A percentile compares a stretch with the other conserved stretches of the same genome.
These are phyloP conservation scores for Platycercus adscitus DNA, from an alignment of 2,113 vertebrate genomes.

Conservation along the genomic window DNA sequence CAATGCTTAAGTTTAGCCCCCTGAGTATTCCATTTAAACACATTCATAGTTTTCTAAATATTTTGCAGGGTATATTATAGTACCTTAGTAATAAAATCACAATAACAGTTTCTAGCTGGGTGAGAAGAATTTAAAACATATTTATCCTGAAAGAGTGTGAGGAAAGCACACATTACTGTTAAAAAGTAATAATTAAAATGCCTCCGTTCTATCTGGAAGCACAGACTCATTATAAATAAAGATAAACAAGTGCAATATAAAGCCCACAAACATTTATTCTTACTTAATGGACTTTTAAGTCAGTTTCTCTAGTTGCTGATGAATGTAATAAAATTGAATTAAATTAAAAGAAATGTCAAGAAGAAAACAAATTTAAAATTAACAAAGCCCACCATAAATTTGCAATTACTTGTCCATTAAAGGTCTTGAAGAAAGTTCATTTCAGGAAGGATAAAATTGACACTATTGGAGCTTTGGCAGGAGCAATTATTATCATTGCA, in stretches of 20 bases:
- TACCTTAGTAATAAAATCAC: constrained; percentile 10
- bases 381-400: constrained; percentile 74
- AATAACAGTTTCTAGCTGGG: constrained; percentile 22
- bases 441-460: constrained; percentile 54
- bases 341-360: constrained; percentile 77
- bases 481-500: constrained; percentile 77
- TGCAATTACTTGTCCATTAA: constrained; percentile 71
- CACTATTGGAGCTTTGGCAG: constrained; percentile 50
- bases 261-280: constrained; percentile 53
- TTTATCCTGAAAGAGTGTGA: constrained; percentile 46
- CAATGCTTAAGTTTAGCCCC: neutral
- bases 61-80: constrained; percentile 33
- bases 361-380: constrained; percentile 76
- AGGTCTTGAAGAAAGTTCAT: constrained; percentile 73
- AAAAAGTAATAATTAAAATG: constrained; percentile 69
- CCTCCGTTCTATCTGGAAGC: constrained; percentile 36
- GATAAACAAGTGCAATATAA: constrained; percentile 71
- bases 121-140: constrained; percentile 54
- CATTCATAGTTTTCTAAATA: constrained; percentile 39
- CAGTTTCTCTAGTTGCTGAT: constrained; percentile 70
- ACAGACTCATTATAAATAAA: constrained; percentile 75
- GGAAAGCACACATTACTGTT: constrained; percentile 45
- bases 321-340: constrained; percentile 75
- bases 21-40: neutral
- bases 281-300: constrained; percentile 74